Percentiles rank a stretch among this genome's conserved stretches.
Conservation (phyloP, 1,140 invertebrate genomes). For the Helicorthomorpha holstii region DNA sequence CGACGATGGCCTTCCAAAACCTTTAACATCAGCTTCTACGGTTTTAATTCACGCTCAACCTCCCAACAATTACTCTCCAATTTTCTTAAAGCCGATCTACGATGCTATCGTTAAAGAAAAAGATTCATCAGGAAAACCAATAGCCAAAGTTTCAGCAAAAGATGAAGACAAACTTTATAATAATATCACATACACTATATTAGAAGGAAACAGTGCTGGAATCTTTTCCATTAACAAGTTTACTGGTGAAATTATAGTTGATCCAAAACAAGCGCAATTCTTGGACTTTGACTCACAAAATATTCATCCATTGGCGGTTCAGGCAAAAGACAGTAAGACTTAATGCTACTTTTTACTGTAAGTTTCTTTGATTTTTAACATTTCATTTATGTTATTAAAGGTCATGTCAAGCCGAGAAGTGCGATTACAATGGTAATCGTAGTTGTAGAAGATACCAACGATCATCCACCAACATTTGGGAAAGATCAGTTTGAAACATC, state of each 20-base stretch:
- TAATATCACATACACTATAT: slow-evolving; percentile 18
- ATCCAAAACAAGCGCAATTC: slow-evolving; percentile 9
- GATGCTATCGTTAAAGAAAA: slow-evolving; percentile 16
- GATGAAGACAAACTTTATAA: slow-evolving; percentile 19
- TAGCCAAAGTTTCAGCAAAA: slow-evolving; percentile 18
- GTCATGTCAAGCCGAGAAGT: slow-evolving; percentile 15
- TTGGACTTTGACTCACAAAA: slow-evolving; percentile 19
- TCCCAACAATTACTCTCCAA: slow-evolving; percentile 28
- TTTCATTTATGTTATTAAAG: slow-evolving; percentile 3
- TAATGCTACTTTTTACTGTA: not conserved
- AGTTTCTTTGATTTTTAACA: not conserved
- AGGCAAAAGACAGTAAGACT: slow-evolving; percentile 20
- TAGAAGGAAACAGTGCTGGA: slow-evolving; percentile 19
- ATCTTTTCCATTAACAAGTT: slow-evolving; percentile 18
- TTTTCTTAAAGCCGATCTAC: slow-evolving; percentile 21
- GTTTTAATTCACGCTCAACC: slow-evolving; percentile 23
- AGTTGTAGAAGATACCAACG: slow-evolving; percentile 18
- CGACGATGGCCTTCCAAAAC: slow-evolving; percentile 22
- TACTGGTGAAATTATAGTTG: slow-evolving; percentile 17
- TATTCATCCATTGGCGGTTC: slow-evolving; percentile 16
- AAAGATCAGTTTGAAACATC: slow-evolving; percentile 17
- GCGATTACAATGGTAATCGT: slow-evolving; percentile 19
- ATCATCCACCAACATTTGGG: slow-evolving; percentile 19
- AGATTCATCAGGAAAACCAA: slow-evolving; percentile 11
- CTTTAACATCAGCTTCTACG: slow-evolving; percentile 18